phyloP scores from a whole-genome alignment of 2,113 vertebrate species.

The Phoenicopterus ruber region DNA sequence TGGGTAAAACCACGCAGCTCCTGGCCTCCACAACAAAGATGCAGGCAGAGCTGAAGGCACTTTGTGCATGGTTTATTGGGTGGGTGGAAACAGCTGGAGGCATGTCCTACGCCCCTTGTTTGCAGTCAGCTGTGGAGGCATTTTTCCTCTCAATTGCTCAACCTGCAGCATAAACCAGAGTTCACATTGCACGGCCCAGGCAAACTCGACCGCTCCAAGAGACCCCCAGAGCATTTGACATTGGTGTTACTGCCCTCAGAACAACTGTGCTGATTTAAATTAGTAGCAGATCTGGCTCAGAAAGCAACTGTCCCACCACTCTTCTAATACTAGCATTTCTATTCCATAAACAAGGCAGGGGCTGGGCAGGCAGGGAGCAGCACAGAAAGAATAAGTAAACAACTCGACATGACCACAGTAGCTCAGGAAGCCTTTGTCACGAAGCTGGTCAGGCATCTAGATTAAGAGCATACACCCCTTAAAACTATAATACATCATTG shows the following conservation, averaged over 20 bases:
- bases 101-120: background rate
- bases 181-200: background rate
- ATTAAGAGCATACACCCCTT: background rate
- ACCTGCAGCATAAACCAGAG: background rate
- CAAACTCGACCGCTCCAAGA: rapidly evolving
- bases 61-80: rapidly evolving
- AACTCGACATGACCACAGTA: background rate
- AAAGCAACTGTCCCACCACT: background rate
- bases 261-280: background rate
- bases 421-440: background rate
- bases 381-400: background rate
- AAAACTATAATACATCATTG: background rate
- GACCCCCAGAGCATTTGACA: background rate
- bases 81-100: background rate
- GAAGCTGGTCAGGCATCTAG: background rate
- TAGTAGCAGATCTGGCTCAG: background rate
- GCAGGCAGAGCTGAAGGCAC: background rate
- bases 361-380: background rate
- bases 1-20: background rate
- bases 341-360: background rate
- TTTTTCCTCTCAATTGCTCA: background rate
- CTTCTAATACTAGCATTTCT: background rate
- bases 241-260: background rate
- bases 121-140: background rate
- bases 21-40: background rate